Evolutionary conservation across 2,113 vertebrate genomes (phyloP).

Genomic region (Guaruba guarouba): DNA sequence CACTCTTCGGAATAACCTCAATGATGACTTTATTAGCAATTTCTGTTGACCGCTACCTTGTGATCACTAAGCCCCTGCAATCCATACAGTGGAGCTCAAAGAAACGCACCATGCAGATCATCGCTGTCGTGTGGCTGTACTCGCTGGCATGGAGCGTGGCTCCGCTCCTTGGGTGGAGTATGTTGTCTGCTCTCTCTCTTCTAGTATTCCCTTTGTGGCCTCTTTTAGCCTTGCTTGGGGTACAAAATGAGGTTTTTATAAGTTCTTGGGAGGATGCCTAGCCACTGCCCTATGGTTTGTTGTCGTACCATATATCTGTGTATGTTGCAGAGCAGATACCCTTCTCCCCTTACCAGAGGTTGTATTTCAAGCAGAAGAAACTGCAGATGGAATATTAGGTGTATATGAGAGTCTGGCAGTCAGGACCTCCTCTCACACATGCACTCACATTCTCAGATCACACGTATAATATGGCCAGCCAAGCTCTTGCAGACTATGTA

Average conservation of each 20-base stretch:
- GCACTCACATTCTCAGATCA: background rate
- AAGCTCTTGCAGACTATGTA: background rate
- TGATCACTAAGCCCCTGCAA: slow-evolving; percentile 70
- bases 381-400: background rate
- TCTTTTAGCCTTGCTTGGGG: background rate
- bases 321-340: too few species aligned
- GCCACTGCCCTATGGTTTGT: background rate
- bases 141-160: slow-evolving; percentile 67
- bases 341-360: background rate
- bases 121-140: slow-evolving; percentile 64
- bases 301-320: accelerated
- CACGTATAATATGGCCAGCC: accelerated
- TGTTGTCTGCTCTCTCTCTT: background rate
- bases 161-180: slow-evolving; percentile 72
- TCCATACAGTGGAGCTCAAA: slow-evolving; percentile 70
- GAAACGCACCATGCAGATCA: slow-evolving; percentile 39
- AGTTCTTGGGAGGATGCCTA: background rate
- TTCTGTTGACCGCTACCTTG: slow-evolving; percentile 71
- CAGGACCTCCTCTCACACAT: accelerated
- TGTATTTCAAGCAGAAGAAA: background rate
- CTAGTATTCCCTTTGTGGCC: accelerated
- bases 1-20: slow-evolving; percentile 73
- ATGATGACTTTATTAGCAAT: slow-evolving; percentile 76
- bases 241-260: background rate
- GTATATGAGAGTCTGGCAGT: background rate